Base-by-base conservation (phyloP, 2,113 vertebrate genomes). In the Lutjanus erythropterus region DNA sequence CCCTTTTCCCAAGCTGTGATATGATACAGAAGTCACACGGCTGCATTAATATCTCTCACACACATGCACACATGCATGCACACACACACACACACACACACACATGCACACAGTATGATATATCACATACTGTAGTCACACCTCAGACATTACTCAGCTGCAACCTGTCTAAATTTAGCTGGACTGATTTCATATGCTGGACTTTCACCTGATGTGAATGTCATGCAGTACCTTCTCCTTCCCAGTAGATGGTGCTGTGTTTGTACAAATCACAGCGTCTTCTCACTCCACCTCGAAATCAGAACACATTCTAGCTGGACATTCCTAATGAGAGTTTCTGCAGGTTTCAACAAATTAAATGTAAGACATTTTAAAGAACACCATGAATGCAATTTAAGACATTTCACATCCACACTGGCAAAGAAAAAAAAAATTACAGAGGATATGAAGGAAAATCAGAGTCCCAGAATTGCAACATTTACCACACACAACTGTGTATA, bases 191-290 rank as follows among this genome's bases (percentile, higher is more conserved):
- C 29, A 70, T 37, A 46, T 37, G 53, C 19, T 16, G n/a, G 19
- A 23, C 27, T 25, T 42, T 41, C 18, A 19, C 27, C 47, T 42
- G 3, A 50, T 21, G 1, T 10, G 1, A 69, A n/a, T 3, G 2
- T 0, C 3, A n/a, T 1, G 3, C 53, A 84, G 49, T 75, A 27
- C 35, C 12, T 27, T 9, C 1, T 7, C 5, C 0, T 1, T 19
- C 14, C 74, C 90, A 88, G n/a, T 9, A 92, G 88, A 41, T 37
- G 78, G 62, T 44, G 64, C 29, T 78, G 49, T 50, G 2, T 35
- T 0, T 29, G 19, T 4, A 64, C 1, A 59, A 47, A 49, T 39
- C 29, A 29, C 5, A 39, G 42, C 14, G 4, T 31, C 3, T 31
- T 3, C 19, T 14, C 23, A 21, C 10, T 37, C 27, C n/a, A 31